Percentiles rank a stretch among this genome's conserved stretches.
Evolutionary conservation across 2,113 vertebrate genomes (phyloP).

Genomic region (Alaudala cheleensis): DNA sequence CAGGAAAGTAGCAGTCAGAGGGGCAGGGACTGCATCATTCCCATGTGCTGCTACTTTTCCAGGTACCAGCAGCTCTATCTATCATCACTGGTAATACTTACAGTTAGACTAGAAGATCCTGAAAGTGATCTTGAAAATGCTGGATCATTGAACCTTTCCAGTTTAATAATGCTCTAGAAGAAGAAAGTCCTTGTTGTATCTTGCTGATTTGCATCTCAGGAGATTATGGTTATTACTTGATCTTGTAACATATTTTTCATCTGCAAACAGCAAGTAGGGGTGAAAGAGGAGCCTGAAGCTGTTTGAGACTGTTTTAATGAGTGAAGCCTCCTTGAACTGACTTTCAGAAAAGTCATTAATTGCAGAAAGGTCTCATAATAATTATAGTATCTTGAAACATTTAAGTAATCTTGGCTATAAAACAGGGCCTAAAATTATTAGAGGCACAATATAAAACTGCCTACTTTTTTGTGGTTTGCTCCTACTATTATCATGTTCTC

Average conservation of each 20-base stretch:
- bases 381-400: conserved; percentile 44
- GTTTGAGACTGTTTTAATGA: conserved; percentile 52
- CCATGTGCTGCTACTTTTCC: background rate
- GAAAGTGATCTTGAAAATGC: background rate
- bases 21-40: accelerated
- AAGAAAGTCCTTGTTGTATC: background rate
- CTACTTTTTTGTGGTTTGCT: conserved; percentile 18
- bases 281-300: conserved; percentile 43
- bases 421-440: background rate
- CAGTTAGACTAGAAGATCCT: background rate
- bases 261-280: conserved; percentile 4
- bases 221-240: conserved; percentile 14
- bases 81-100: background rate
- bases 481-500: conserved; percentile 20
- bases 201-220: conserved; percentile 13
- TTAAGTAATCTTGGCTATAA: conserved; percentile 39
- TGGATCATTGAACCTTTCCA: background rate
- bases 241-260: background rate
- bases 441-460: background rate
- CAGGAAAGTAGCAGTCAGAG: background rate
- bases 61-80: background rate
- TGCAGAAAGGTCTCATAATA: conserved; percentile 37
- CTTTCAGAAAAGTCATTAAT: conserved; percentile 65
- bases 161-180: background rate
- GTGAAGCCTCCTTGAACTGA: conserved; percentile 60